These are phyloP conservation scores for Silurus meridionalis DNA, from an alignment of 2,113 vertebrate genomes.

Conservation along the genomic window DNA sequence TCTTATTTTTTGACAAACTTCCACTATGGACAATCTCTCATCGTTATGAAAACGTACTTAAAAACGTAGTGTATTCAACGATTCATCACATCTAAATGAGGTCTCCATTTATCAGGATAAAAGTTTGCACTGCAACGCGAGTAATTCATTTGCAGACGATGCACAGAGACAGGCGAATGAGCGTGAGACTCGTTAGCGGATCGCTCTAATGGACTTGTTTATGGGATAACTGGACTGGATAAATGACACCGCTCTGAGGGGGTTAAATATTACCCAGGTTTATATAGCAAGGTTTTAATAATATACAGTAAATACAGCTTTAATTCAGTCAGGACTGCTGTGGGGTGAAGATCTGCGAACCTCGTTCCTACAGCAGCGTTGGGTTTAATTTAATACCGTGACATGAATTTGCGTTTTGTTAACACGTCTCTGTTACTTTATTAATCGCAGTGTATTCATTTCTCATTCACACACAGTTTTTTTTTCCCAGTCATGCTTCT, in stretches of 20 bases:
- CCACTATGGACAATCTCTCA: background rate
- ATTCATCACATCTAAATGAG: conserved; percentile 11
- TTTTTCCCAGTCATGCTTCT: background rate
- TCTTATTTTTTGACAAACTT: background rate
- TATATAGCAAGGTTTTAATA: background rate
- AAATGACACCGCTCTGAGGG: conserved; percentile 15
- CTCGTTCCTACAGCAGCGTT: background rate
- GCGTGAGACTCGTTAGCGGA: background rate
- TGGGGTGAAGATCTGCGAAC: background rate
- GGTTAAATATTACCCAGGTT: conserved; percentile 16
- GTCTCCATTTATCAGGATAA: background rate
- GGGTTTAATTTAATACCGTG: background rate
- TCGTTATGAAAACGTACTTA: background rate
- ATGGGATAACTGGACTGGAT: conserved; percentile 28
- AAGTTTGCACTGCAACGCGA: background rate
- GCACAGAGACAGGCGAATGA: conserved; percentile 17
- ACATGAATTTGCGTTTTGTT: background rate
- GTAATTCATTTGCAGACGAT: conserved; percentile 23
- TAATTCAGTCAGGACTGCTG: conserved; percentile 19
- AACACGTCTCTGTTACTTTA: background rate
- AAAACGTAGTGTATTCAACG: no score
- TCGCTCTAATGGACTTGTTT: conserved; percentile 39
- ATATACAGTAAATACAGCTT: background rate
- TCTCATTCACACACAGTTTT: background rate
- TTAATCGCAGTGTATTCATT: background rate